Conservation (phyloP, 2,113 vertebrate species). For the Eudyptes chrysolophus region DNA sequence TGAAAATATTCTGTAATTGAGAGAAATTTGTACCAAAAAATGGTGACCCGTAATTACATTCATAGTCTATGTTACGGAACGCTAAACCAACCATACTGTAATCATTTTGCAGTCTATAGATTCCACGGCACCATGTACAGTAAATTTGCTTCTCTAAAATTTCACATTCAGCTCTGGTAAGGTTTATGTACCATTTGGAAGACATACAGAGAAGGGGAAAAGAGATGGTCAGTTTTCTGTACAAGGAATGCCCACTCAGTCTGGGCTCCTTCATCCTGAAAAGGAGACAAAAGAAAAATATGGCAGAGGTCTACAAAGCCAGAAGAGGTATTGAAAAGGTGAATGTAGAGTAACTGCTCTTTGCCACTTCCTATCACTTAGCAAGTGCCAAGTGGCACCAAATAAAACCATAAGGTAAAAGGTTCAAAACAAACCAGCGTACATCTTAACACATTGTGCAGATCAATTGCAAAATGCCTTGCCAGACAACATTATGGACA, state of each 20-base stretch:
- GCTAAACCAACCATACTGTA: neutral
- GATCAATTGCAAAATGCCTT: neutral
- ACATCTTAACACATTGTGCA: neutral
- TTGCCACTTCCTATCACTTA: neutral
- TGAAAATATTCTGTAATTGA: neutral
- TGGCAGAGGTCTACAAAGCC: neutral
- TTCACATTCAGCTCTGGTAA: neutral
- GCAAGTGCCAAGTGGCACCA: neutral
- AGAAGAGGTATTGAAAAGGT: neutral
- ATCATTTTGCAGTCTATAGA: neutral
- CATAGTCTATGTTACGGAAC: neutral
- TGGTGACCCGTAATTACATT: neutral
- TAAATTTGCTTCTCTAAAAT: neutral
- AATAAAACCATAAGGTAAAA: neutral
- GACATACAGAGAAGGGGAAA: neutral
- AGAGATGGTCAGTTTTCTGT: neutral
- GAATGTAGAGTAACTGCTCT: neutral
- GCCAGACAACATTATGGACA: neutral
- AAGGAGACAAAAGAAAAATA: neutral
- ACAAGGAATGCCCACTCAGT: neutral
- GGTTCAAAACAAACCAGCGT: neutral
- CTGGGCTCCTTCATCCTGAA: neutral
- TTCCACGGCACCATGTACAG: neutral
- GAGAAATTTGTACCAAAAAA: neutral
- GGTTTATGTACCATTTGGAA: neutral